phyloP scores from a whole-genome alignment of 2,888 invertebrate genomes.

The Callyntrura guangdongensis region DNA sequence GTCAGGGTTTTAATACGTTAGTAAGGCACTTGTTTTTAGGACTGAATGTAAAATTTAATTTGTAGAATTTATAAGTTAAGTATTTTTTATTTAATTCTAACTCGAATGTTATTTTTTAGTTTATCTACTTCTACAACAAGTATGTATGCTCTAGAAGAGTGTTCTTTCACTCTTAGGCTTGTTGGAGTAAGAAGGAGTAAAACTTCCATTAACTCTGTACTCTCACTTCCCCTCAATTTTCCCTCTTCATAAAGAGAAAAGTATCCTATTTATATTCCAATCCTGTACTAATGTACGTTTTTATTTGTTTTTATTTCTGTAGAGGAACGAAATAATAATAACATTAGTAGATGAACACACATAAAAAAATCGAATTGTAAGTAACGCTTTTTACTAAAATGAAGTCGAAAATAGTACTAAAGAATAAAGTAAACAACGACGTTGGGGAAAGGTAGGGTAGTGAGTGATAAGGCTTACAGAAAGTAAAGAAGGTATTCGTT shows the following conservation, averaged over 20 bases:
- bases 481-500: conserved; percentile 40
- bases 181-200: background rate
- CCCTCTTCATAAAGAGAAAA: conserved; percentile 6
- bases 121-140: too few species aligned
- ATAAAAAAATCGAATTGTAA: background rate
- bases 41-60: too few species aligned
- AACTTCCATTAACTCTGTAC: background rate
- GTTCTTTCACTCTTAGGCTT: background rate
- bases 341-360: conserved; percentile 69
- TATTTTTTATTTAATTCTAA: too few species aligned
- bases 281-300: conserved; percentile 80
- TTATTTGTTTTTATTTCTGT: conserved; percentile 83
- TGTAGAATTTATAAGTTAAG: too few species aligned
- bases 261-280: conserved; percentile 81
- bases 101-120: too few species aligned
- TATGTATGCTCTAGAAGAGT: background rate
- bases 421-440: conserved; percentile 26
- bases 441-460: conserved; percentile 2
- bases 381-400: conserved; percentile 15
- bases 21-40: too few species aligned
- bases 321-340: conserved; percentile 79
- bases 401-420: conserved; percentile 53
- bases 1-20: too few species aligned
- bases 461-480: background rate
- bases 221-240: background rate